A percentile compares a stretch with the other conserved stretches of the same genome.
These are phyloP conservation scores for Ailurus styani DNA, from an alignment of 2,113 vertebrate genomes.

Conservation along the genomic window DNA sequence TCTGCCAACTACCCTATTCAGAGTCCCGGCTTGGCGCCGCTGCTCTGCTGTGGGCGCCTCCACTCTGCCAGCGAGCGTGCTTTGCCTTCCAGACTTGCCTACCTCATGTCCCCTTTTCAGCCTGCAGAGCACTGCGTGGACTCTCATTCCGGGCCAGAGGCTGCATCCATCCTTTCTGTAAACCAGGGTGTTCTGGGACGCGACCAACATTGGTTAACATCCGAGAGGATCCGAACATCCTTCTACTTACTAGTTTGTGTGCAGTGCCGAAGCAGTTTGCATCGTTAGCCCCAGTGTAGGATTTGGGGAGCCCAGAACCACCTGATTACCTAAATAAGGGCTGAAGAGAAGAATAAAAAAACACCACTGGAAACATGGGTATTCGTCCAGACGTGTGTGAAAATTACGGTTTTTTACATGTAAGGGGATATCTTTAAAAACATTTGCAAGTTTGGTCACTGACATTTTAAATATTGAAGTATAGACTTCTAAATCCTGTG, in stretches of 20 bases:
- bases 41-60: accelerated
- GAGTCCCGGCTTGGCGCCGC: neutral
- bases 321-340: neutral
- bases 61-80: neutral
- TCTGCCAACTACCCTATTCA: neutral
- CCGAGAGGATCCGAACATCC: neutral
- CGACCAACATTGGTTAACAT: neutral
- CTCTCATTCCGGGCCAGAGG: neutral
- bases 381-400: neutral
- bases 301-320: neutral
- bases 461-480: neutral
- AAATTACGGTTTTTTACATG: neutral
- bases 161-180: neutral
- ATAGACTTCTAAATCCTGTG: neutral
- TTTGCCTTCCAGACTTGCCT: neutral
- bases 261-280: neutral
- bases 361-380: neutral
- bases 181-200: neutral
- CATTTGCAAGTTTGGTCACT: neutral
- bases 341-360: neutral
- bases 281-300: neutral
- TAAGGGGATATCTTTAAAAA: neutral
- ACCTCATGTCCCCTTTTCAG: neutral
- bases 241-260: neutral
- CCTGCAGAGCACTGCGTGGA: neutral